Percentiles rank a stretch among this genome's conserved stretches.
These are phyloP conservation scores for Megaceryle maxima DNA, from an alignment of 2,113 vertebrate genomes.

Conservation along the genomic window DNA sequence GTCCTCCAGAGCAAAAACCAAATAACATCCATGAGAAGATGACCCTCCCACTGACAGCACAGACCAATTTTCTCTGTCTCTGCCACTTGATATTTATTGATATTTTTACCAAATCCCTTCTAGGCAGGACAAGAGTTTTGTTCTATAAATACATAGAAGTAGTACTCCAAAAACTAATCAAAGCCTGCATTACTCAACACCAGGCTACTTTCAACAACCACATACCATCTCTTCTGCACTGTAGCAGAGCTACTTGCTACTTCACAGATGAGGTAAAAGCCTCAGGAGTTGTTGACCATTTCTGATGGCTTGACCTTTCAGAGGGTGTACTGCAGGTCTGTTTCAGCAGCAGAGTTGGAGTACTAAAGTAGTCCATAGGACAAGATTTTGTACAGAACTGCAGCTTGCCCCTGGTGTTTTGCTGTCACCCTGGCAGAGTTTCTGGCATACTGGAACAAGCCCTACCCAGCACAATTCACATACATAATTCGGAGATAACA, in stretches of 20 bases:
- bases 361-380: neutral
- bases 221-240: neutral
- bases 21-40: neutral
- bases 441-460: neutral
- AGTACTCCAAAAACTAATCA: neutral
- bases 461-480: neutral
- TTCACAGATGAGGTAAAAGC: neutral
- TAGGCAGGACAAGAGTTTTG: neutral
- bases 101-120: neutral
- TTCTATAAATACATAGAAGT: neutral
- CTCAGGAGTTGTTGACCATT: neutral
- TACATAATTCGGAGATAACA: neutral
- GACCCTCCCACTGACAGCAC: neutral
- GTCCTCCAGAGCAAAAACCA: neutral
- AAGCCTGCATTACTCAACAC: neutral
- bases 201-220: neutral
- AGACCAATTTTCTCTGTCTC: neutral
- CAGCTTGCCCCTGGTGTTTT: neutral
- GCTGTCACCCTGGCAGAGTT: neutral
- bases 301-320: neutral
- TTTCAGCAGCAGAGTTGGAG: neutral
- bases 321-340: neutral
- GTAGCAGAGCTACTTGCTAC: neutral
- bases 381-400: neutral
- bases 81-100: neutral